Evolutionary conservation across 2,797 vertebrate species (phyloP), one percentile per base, ranked within the genome.

Genomic region (Sus cebifrons): DNA sequence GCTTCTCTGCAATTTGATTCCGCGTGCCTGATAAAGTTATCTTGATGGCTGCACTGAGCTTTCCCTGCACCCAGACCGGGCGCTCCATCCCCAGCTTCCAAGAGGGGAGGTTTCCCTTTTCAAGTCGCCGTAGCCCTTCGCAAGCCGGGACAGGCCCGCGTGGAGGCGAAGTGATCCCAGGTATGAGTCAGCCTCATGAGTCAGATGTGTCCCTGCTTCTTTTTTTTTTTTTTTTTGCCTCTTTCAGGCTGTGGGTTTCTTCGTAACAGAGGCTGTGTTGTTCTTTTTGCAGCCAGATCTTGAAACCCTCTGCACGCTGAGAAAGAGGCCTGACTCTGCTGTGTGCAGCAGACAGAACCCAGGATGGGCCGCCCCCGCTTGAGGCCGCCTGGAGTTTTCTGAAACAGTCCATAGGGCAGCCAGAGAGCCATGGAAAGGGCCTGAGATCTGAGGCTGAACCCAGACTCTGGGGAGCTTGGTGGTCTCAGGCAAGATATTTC

Each of bases 161-260:
- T 64, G 18, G 60, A 97, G 74, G 94, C 78, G 1, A 68, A 13
- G 85, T 12, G 58, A 92, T 89, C 89, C 75, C 82, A 96, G 74
- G 95, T 87, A 18, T 98, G 98, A 98, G 98, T 99, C 98, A 99
- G 56, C 68, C 91, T 84, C 92, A 96, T 98, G 98, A 98, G 98
- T 98, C 98, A 98, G 97, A 98, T 44, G 36, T 94, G 96, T 97
- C 95, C 96, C 89, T 97, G 91, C 74, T 54, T 85, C 75, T 86
- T 89, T 85, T 87, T 70, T 77, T 91, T 93, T 97, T 36, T 36
- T 36, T 36, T 36, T 36, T 93, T 74, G 21, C 79, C 78, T 87
- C 85, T 84, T 83, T 96, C 95, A 81, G 96, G 97, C 86, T 97
- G 97, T 92, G 98, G 98, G 98, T 98, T 98, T 98, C 97, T 98